Percentiles rank a stretch among this genome's conserved stretches.
These are phyloP conservation scores for Polymixis flavicincta DNA, from an alignment of 2,888 invertebrate genomes.

Conservation along the genomic window DNA sequence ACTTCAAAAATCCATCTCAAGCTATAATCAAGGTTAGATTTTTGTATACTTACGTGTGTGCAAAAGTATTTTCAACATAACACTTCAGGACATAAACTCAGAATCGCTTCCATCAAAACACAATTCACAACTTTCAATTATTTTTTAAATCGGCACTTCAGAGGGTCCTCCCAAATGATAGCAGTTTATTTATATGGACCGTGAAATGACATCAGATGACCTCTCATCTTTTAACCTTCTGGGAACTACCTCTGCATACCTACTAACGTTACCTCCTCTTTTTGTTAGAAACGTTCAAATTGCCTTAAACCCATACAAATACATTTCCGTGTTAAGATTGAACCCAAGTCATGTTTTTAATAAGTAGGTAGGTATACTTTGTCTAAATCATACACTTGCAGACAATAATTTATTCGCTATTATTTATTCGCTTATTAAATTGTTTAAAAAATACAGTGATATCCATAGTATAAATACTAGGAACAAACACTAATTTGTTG, in stretches of 20 bases:
- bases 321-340: too few relatives aligned
- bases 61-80: too few relatives aligned
- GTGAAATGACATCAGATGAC: slow-evolving; percentile 26
- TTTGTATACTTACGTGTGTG: background rate
- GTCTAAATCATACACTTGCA: too few relatives aligned
- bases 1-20: too few relatives aligned
- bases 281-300: background rate
- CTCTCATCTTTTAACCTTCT: slow-evolving; percentile 13
- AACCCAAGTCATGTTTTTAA: too few relatives aligned
- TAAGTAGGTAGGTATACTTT: too few relatives aligned
- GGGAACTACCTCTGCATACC: background rate
- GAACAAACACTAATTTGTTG: too few relatives aligned
- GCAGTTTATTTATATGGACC: slow-evolving; percentile 40
- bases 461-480: too few relatives aligned
- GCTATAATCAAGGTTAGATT: background rate
- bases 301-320: too few relatives aligned
- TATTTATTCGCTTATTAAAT: too few relatives aligned
- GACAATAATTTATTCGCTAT: too few relatives aligned
- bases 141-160: slow-evolving; percentile 37
- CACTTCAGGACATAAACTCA: background rate
- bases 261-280: background rate
- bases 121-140: slow-evolving; percentile 36
- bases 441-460: too few relatives aligned
- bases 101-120: slow-evolving; percentile 11
- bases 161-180: slow-evolving; percentile 35